These are phyloP conservation scores for Helobdella robusta DNA, from an alignment of 2,888 invertebrate species.

Conservation along the genomic window DNA sequence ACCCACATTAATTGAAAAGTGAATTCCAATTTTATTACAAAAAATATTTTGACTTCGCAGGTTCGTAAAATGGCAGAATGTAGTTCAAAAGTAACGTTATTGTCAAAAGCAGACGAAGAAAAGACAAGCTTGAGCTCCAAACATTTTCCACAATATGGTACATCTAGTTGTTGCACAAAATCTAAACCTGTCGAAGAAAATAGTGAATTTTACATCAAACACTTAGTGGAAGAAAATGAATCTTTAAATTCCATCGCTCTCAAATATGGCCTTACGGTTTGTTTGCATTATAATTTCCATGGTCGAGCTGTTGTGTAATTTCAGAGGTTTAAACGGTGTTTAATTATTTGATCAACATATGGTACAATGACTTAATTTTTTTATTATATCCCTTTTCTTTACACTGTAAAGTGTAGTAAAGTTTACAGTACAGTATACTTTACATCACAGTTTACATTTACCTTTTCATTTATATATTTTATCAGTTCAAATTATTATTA, in stretches of 20 bases:
- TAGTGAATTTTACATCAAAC: constrained; percentile 14
- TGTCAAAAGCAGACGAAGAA: constrained; percentile 19
- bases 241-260: constrained; percentile 18
- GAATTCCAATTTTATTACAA: no score
- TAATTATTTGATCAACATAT: no score
- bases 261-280: constrained; percentile 23
- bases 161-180: constrained; percentile 7
- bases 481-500: background rate
- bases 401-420: background rate
- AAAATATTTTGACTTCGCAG: no score
- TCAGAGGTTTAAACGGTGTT: no score
- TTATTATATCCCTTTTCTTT: no score
- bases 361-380: no score
- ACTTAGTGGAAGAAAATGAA: constrained; percentile 8
- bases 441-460: no score
- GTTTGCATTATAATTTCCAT: background rate
- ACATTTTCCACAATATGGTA: constrained; percentile 20
- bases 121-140: constrained; percentile 7
- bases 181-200: background rate
- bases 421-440: no score
- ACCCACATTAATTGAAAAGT: no score
- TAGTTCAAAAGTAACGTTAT: no score
- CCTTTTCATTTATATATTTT: background rate
- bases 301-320: background rate
- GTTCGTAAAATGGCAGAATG: no score